phyloP scores from a whole-genome alignment of 2,797 vertebrate genomes.

The Acridotheres tristis region DNA sequence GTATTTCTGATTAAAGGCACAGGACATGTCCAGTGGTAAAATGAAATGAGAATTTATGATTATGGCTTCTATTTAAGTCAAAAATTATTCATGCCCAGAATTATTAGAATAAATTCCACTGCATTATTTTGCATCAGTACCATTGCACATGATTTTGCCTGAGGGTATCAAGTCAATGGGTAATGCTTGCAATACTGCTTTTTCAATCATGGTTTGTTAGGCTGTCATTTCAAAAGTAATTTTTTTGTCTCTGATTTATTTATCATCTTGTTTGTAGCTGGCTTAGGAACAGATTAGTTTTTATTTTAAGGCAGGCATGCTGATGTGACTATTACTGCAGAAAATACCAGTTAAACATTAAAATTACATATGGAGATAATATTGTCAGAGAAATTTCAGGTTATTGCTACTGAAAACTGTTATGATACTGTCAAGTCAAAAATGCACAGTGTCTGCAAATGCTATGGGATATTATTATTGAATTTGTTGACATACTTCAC shows the following conservation, averaged over 20 bases:
- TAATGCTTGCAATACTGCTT: conserved; percentile 34
- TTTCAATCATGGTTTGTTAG: conserved; percentile 60
- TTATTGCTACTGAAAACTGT: conserved; percentile 15
- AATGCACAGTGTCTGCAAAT: neutral
- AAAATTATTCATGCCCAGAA: conserved; percentile 53
- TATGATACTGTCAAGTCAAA: conserved; percentile 15
- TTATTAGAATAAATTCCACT: conserved; percentile 54
- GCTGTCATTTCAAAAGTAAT: conserved; percentile 54
- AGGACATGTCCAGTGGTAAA: conserved; percentile 16
- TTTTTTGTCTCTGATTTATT: conserved; percentile 54
- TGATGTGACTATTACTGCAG: conserved; percentile 8
- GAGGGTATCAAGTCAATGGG: conserved; percentile 37
- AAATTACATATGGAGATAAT: conserved; percentile 44
- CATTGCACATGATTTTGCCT: conserved; percentile 48
- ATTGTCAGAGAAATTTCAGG: conserved; percentile 28
- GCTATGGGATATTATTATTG: neutral
- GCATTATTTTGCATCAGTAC: conserved; percentile 58
- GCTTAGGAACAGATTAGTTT: conserved; percentile 58
- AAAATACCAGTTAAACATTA: conserved; percentile 42
- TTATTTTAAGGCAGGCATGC: conserved; percentile 33
- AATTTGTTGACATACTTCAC: neutral
- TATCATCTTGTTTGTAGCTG: conserved; percentile 51
- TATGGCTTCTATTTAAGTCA: conserved; percentile 13
- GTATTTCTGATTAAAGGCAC: conserved; percentile 20
- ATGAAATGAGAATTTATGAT: conserved; percentile 36